phyloP scores from a whole-genome alignment of 2,113 vertebrate species.

The Sula dactylatra region DNA sequence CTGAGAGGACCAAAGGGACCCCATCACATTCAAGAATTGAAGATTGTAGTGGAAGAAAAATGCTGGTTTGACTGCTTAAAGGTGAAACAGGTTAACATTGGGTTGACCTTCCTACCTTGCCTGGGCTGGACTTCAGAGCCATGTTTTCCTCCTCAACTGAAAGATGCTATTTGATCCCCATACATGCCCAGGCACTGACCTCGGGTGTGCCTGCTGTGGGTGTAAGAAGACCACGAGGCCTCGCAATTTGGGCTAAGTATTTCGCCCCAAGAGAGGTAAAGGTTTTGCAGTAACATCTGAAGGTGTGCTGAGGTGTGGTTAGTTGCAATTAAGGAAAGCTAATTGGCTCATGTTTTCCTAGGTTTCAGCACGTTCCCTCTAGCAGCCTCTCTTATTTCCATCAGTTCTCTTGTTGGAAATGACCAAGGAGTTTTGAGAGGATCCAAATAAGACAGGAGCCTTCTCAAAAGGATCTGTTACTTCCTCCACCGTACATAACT shows the following conservation, averaged over 20 bases:
- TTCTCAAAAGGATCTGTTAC: not conserved
- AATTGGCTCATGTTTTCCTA: not conserved
- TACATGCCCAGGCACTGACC: not conserved
- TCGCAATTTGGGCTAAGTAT: not conserved
- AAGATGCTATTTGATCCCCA: not conserved
- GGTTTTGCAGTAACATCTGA: not conserved
- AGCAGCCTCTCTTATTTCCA: not conserved
- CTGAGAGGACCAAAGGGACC: not conserved
- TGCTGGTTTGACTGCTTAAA: not conserved
- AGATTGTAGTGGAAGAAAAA: not conserved
- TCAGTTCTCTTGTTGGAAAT: not conserved
- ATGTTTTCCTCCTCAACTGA: not conserved
- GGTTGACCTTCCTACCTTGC: not conserved
- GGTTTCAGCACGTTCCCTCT: not conserved
- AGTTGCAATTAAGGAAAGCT: conserved; percentile 3
- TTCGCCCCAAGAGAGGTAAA: not conserved
- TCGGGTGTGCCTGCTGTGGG: not conserved
- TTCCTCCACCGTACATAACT: not conserved
- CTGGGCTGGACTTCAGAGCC: not conserved
- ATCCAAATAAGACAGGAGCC: not conserved
- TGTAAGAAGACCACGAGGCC: not conserved
- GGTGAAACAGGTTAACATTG: not conserved
- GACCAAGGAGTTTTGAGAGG: not conserved
- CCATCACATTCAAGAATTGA: not conserved
- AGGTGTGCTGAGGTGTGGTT: not conserved